A percentile compares a stretch with the other conserved stretches of the same genome.
Conservation (phyloP, 2,888 invertebrate species). For the Rutpela maculata region DNA sequence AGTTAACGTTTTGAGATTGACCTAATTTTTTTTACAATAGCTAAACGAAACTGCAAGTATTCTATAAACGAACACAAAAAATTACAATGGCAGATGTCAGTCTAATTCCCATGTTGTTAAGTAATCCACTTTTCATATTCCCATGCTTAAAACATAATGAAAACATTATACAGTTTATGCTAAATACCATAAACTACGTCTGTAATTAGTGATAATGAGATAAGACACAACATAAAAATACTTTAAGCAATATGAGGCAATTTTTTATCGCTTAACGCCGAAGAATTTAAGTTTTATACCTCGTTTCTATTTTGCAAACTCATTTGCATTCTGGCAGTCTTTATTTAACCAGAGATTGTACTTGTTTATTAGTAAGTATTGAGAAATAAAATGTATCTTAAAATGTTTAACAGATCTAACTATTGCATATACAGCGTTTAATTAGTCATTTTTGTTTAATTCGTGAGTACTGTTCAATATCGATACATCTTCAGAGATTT, state of each 20-base stretch:
- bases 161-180: conserved; percentile 62
- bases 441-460: conserved; percentile 7
- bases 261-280: conserved; percentile 30
- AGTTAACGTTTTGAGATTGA: conserved; percentile 47
- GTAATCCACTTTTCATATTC: conserved; percentile 61
- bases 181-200: conserved; percentile 54
- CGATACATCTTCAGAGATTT: too few relatives aligned
- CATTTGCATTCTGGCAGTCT: conserved; percentile 29
- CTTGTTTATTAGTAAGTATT: conserved; percentile 21
- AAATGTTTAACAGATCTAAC: neutral
- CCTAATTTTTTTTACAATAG: conserved; percentile 46
- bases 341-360: conserved; percentile 8
- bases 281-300: conserved; percentile 20
- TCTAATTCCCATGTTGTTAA: conserved; percentile 63
- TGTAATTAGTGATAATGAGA: conserved; percentile 46
- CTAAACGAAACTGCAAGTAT: conserved; percentile 47
- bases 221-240: conserved; percentile 38
- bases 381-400: conserved; percentile 19
- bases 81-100: conserved; percentile 62
- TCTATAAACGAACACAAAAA: conserved; percentile 43
- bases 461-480: neutral
- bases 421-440: neutral
- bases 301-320: conserved; percentile 29
- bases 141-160: conserved; percentile 62
- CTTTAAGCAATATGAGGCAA: conserved; percentile 26